Conservation (phyloP, 2,113 vertebrate genomes). For the Antechinus stuartii region DNA sequence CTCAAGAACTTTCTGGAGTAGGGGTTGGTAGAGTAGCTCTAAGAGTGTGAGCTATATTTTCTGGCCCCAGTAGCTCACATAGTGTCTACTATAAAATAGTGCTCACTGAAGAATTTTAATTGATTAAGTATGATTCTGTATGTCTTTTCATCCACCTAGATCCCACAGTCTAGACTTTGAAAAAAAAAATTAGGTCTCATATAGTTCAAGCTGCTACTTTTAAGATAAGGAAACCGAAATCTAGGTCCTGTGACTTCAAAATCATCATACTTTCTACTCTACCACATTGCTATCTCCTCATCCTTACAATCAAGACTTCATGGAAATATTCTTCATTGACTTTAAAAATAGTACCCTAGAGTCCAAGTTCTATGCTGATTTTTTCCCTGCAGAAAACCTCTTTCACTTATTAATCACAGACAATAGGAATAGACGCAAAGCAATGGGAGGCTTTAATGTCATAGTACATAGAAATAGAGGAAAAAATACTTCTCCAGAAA, state of each 20-base stretch:
- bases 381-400: not conserved
- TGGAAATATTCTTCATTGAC: not conserved
- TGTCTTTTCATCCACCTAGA: not conserved
- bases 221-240: not conserved
- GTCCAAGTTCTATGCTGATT: not conserved
- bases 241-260: not conserved
- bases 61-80: not conserved
- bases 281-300: not conserved
- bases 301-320: not conserved
- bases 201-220: not conserved
- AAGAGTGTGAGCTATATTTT: not conserved
- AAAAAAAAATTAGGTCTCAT: not conserved
- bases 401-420: constrained; percentile 2
- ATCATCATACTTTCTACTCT: not conserved
- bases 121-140: not conserved
- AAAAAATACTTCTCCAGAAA: constrained; percentile 57
- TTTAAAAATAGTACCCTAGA: not conserved
- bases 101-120: not conserved
- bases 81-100: not conserved
- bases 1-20: not conserved
- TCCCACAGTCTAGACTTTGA: not conserved
- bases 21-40: not conserved
- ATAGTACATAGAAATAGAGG: rapidly evolving
- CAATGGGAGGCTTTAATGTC: not conserved
- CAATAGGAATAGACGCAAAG: not conserved